Percentiles rank a stretch among this genome's conserved stretches.
Evolutionary conservation across 1,140 invertebrate genomes (phyloP).

Genomic region (Plectrocnemia conspersa): DNA sequence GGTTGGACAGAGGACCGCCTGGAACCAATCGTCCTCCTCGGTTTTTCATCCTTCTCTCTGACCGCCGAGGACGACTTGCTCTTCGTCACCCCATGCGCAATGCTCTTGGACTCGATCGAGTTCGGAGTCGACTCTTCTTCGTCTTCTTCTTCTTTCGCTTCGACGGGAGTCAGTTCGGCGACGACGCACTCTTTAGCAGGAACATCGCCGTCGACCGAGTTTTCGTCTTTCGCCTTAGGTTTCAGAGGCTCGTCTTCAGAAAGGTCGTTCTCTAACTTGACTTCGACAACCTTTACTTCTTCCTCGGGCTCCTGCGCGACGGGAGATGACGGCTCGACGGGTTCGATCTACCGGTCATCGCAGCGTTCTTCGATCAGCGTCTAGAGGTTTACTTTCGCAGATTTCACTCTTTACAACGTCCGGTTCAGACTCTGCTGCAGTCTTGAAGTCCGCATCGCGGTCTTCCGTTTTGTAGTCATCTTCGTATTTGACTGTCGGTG

Average conservation of each 20-base stretch:
- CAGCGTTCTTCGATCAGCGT: neutral
- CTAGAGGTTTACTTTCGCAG: constrained; percentile 9
- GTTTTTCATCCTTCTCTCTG: constrained; percentile 23
- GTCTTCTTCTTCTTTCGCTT: constrained; percentile 20
- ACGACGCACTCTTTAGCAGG: constrained; percentile 2
- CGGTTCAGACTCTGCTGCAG: constrained; percentile 37
- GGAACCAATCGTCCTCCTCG: constrained; percentile 33
- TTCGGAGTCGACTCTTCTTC: constrained; percentile 25
- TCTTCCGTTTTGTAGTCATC: constrained; percentile 16
- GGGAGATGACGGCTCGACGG: too few species aligned
- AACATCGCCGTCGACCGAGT: constrained; percentile 28
- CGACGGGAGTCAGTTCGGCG: constrained; percentile 1
- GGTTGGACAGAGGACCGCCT: constrained; percentile 46
- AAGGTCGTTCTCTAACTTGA: neutral
- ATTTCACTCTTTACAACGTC: constrained; percentile 33
- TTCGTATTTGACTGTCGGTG: constrained; percentile 36
- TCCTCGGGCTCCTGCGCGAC: too few species aligned
- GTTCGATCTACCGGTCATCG: too few species aligned
- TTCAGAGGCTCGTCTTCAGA: neutral
- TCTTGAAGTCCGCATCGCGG: constrained; percentile 2
- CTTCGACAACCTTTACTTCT: neutral
- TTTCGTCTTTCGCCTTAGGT: constrained; percentile 12
- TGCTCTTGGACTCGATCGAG: constrained; percentile 25
- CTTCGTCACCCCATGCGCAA: neutral
- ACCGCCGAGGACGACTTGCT: constrained; percentile 38